A percentile compares a stretch with the other conserved stretches of the same genome.
Conservation (phyloP, 2,797 vertebrate genomes). For the Halcyon badia region DNA sequence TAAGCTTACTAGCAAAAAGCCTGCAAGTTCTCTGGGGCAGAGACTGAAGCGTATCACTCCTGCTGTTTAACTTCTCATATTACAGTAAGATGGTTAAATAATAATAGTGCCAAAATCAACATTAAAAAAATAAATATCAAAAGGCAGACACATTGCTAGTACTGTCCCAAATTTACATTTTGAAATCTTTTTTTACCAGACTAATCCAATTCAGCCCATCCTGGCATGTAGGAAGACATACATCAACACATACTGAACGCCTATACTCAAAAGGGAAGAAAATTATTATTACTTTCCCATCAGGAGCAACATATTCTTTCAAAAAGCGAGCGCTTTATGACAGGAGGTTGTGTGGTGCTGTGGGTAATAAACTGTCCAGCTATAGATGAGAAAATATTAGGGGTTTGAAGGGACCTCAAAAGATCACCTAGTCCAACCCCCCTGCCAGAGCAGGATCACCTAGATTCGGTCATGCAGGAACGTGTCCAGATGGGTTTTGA, state of each 20-base stretch:
- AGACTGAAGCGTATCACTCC: background rate
- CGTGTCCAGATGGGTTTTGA: too few relatives aligned
- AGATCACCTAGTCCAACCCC: background rate
- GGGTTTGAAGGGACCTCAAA: background rate
- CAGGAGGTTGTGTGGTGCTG: background rate
- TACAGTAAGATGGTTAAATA: background rate
- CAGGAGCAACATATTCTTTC: background rate
- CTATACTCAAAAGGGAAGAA: background rate
- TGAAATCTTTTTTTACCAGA: background rate
- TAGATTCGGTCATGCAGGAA: background rate
- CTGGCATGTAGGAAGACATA: background rate
- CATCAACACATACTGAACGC: background rate
- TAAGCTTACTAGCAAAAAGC: background rate
- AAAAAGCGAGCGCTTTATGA: rapidly evolving
- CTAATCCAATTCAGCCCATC: background rate
- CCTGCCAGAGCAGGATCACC: background rate
- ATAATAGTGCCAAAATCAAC: background rate
- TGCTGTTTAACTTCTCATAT: background rate
- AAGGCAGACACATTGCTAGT: background rate
- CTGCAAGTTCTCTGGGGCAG: background rate
- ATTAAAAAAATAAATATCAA: background rate
- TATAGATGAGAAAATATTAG: background rate
- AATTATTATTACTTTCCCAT: background rate
- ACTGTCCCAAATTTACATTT: background rate
- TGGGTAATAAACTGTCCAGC: background rate